A percentile compares a stretch with the other conserved stretches of the same genome.
Evolutionary conservation across 2,888 invertebrate species (phyloP).

Genomic region (Acleris holmiana): DNA sequence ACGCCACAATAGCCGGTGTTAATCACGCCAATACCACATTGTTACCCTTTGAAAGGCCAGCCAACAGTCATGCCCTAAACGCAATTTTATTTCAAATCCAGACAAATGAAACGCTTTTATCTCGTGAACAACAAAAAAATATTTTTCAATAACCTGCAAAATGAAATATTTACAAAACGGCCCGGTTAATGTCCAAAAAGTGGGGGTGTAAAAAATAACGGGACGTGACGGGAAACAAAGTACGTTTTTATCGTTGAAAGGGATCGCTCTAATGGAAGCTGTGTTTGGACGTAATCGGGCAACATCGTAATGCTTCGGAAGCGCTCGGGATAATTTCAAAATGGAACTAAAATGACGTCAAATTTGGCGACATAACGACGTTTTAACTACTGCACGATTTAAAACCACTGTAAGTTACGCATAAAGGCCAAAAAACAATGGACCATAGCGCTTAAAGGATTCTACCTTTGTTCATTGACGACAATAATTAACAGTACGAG

Average conservation of each 20-base stretch:
- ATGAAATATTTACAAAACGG: conserved; percentile 72
- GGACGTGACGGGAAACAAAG: conserved; percentile 76
- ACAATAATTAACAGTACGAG: too few relatives aligned
- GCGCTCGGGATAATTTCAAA: conserved; percentile 46
- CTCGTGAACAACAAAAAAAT: conserved; percentile 59
- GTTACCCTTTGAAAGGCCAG: conserved; percentile 52
- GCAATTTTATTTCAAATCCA: conserved; percentile 62
- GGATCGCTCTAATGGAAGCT: conserved; percentile 71
- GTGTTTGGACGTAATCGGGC: conserved; percentile 51
- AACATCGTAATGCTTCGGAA: conserved; percentile 53
- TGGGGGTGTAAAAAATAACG: conserved; percentile 70
- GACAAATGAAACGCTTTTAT: conserved; percentile 69
- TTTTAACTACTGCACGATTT: not conserved
- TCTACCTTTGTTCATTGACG: too few relatives aligned
- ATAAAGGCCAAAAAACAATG: too few relatives aligned
- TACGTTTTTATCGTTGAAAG: conserved; percentile 73
- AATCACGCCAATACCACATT: conserved; percentile 54
- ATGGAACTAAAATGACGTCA: conserved; percentile 6
- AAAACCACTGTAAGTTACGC: too few relatives aligned
- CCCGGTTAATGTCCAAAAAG: conserved; percentile 65
- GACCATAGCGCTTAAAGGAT: too few relatives aligned
- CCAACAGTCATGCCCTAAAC: conserved; percentile 60
- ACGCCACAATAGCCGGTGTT: conserved; percentile 48
- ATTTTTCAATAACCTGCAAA: conserved; percentile 64
- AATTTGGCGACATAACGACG: not conserved